These are phyloP conservation scores for Rhamphomyia laevipes DNA, from an alignment of 2,888 invertebrate species.

Conservation along the genomic window DNA sequence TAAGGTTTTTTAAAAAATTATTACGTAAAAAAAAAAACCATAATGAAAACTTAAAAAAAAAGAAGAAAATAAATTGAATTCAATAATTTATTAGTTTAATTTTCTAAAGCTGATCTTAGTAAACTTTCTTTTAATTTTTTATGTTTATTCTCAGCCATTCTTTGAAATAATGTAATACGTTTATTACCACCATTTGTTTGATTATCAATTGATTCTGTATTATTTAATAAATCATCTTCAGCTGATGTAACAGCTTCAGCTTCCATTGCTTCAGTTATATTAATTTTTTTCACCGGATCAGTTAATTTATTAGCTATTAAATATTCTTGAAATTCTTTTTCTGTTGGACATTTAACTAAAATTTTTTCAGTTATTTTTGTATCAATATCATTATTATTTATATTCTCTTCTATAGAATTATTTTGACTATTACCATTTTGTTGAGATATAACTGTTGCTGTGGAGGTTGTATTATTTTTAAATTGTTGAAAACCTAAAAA, in stretches of 20 bases:
- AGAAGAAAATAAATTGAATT: no score
- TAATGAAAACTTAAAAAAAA: no score
- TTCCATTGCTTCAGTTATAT: constrained; percentile 3
- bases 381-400: neutral
- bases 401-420: no score
- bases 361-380: constrained; percentile 5
- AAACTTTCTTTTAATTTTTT: constrained; percentile 18
- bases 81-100: constrained; percentile 12
- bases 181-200: constrained; percentile 11
- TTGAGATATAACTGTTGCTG: neutral
- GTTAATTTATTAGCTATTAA: constrained; percentile 15
- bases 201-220: neutral
- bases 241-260: neutral
- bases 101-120: constrained; percentile 18
- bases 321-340: constrained; percentile 19
- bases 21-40: no score
- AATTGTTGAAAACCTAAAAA: no score
- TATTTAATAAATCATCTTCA: neutral
- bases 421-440: no score
- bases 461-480: neutral
- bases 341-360: constrained; percentile 15
- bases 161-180: constrained; percentile 20
- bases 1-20: no score
- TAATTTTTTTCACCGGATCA: constrained; percentile 17
- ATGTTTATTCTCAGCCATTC: constrained; percentile 21